Conservation (phyloP, 2,888 invertebrate genomes). For the Plagodis dolabraria region DNA sequence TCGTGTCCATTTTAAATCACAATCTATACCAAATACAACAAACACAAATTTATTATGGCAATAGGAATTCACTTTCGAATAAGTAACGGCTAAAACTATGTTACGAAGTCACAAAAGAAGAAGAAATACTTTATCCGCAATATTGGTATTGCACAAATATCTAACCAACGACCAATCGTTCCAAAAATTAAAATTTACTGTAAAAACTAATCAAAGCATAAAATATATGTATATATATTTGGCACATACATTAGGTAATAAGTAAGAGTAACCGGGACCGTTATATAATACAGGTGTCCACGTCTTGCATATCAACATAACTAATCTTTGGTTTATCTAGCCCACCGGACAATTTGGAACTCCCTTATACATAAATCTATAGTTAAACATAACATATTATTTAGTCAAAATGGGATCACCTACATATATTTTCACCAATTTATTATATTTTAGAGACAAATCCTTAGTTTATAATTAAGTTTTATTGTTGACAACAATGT, state of each 20-base stretch:
- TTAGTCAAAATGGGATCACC: conserved; percentile 58
- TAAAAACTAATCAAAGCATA: conserved; percentile 60
- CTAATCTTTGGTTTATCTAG: conserved; percentile 83
- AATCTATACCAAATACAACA: conserved; percentile 56
- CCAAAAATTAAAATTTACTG: conserved; percentile 64
- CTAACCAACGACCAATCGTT: conserved; percentile 48
- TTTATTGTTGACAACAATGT: conserved; percentile 18
- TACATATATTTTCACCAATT: conserved; percentile 44
- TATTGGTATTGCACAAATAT: conserved; percentile 64
- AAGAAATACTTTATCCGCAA: conserved; percentile 68
- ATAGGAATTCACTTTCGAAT: conserved; percentile 80
- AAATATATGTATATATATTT: conserved; percentile 56
- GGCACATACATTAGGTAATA: conserved; percentile 63
- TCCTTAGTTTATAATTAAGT: conserved; percentile 28
- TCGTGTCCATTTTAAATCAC: conserved; percentile 36
- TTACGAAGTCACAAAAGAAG: conserved; percentile 52
- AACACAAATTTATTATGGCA: conserved; percentile 71
- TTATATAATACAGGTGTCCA: conserved; percentile 75
- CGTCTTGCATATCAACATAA: conserved; percentile 61
- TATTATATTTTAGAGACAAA: conserved; percentile 42
- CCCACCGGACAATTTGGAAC: conserved; percentile 73
- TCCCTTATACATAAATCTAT: conserved; percentile 53
- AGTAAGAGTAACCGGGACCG: conserved; percentile 58
- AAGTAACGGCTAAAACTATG: conserved; percentile 53
- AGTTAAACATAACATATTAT: conserved; percentile 27